Percentiles rank a stretch among this genome's conserved stretches.
Evolutionary conservation across 1,140 invertebrate genomes (phyloP).

Genomic region (Pseudomyrmex cubaensis): DNA sequence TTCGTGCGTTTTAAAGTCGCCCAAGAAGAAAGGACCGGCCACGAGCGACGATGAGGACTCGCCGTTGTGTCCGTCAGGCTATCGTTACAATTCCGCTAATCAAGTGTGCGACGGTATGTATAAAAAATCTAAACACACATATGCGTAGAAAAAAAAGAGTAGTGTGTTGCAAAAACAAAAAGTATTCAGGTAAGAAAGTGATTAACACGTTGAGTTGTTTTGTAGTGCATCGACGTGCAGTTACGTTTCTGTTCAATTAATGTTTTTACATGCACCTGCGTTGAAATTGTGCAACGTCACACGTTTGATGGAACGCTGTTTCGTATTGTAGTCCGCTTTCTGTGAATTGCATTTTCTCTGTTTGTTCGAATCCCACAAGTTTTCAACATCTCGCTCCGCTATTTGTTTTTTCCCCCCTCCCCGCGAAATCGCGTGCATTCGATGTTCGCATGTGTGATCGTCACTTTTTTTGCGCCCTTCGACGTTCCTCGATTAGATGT

Average conservation of each 20-base stretch:
- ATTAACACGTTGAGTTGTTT: background rate
- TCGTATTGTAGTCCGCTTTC: slow-evolving; percentile 32
- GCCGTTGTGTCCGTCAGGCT: slow-evolving; percentile 87
- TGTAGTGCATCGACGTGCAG: background rate
- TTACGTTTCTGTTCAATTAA: background rate
- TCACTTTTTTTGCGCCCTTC: slow-evolving; percentile 19
- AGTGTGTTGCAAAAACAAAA: no score
- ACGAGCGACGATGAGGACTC: slow-evolving; percentile 45
- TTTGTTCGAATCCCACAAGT: background rate
- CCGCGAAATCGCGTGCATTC: slow-evolving; percentile 8
- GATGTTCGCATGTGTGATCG: slow-evolving; percentile 49
- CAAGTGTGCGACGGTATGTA: slow-evolving; percentile 89
- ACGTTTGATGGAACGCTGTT: background rate
- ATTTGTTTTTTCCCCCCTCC: background rate
- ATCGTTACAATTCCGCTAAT: slow-evolving; percentile 86
- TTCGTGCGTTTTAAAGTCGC: slow-evolving; percentile 79
- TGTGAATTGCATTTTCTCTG: slow-evolving; percentile 1
- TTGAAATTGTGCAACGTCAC: background rate
- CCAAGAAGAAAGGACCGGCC: slow-evolving; percentile 53
- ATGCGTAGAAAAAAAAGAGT: no score
- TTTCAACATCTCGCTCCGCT: background rate
- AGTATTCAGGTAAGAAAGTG: slow-evolving; percentile 9
- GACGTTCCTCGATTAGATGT: slow-evolving; percentile 85
- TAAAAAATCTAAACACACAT: background rate
- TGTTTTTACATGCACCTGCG: background rate